Evolutionary conservation across 2,888 invertebrate species (phyloP), one percentile per base, ranked within the genome.

Genomic region (Macropis europaea): DNA sequence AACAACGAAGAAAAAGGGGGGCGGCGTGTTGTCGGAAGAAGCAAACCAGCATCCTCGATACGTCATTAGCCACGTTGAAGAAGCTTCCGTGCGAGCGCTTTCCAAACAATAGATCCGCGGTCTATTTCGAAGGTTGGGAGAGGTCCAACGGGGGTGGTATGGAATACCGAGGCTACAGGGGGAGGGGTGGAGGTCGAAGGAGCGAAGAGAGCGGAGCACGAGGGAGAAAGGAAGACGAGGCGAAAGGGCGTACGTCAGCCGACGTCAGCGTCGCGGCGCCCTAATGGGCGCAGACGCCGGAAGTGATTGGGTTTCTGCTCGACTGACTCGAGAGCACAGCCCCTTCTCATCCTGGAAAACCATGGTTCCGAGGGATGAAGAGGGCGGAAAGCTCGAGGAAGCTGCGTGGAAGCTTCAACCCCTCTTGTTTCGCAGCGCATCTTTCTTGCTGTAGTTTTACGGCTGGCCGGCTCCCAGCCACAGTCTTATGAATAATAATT

Each of bases 251-350:
- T 87, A 89, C 88, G 90, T 90, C 90, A 90, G 89, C 87, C 89
- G 84, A 89, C 89, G 89, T 90, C 90, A 90, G 90, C 90, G 89
- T 91, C 90, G 90, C 91, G 90, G 89, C 89, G 88, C 90, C 88
- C 90, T 92, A 92, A 92, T 91, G 90, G 91, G 90, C 88, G 89
- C 90, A 90, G 92, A 91, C 92, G 91, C 91, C 91, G 92, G 92
- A 92, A 92, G 91, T 91, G 92, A 92, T 92, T 92, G 92, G 91
- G 91, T 92, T 92, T 91, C 91, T 89, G 90, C 90, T 89, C 90
- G 90, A 90, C 90, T 90, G 90, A 90, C 86, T 90, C 89, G 86
- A 84, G 86, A 84, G 82, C 85, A 82, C 79, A 79, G 78, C 77
- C 84, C 79, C 82, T 79, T 76, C 81, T 73, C 76, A 53, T 76